Base-by-base conservation (phyloP, 2,797 vertebrate genomes). In the Rhynchonycteris naso region DNA sequence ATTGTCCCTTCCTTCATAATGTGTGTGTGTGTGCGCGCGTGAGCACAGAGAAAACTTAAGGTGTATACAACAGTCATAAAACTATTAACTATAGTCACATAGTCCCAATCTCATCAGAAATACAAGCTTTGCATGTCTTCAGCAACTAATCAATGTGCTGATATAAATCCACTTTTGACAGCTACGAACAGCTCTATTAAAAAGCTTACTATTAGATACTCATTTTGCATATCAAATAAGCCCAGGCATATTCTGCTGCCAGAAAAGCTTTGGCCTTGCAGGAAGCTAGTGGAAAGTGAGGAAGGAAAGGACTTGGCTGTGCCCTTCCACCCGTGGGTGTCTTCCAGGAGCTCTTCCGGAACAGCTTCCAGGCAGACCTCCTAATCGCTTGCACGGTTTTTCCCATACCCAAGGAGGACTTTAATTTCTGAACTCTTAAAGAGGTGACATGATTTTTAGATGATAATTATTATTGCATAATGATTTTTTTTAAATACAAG, bases 141-240 rank as follows among this genome's bases (percentile, higher is more conserved):
- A 91, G 63, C 79, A 96, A 79, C 78, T 95, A 91, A 95, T 92
- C 95, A 95, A 82, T 28, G 26, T 22, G 35, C 75, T 96, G 88
- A 95, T 88, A 95, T 66, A 96, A 96, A 97, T 94, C 75, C 86
- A 86, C 88, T 96, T 96, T 96, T 76, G 85, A 90, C 71, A 30
- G 1, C 68, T 97, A 81, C 74, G 78, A 97, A 95, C 47, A 18
- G 30, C 91, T 96, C 94, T 95, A 68, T 92, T 95, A 90, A 95
- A 96, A 74, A 96, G 35, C n/a, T 65, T 93, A 33, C 22, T 91
- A 71, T 80, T 97, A 95, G 66, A 93, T 94, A 94, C 50, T 95
- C n/a, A 66, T 95, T 96, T 96, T 85, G 81, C 11, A 33, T 97
- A 95, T 94, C 85, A 93, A 98, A 0, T 91, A 96, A 97, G 69